A percentile compares a stretch with the other conserved stretches of the same genome.
Conservation (phyloP, 2,113 vertebrate genomes). For the Solenodon paradoxus region DNA sequence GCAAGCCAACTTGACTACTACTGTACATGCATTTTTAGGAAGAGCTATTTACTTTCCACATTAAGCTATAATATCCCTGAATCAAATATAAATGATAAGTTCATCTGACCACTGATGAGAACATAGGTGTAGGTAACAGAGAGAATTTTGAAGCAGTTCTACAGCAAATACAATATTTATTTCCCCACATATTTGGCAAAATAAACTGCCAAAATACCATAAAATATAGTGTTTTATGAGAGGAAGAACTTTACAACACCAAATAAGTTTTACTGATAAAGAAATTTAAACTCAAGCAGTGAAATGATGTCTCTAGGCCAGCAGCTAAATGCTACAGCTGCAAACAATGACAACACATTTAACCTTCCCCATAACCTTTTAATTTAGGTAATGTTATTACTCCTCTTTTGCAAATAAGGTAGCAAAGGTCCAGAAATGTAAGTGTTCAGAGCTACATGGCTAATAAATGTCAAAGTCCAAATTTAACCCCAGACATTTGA, state of each 20-base stretch:
- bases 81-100: conserved; percentile 19
- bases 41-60: not conserved
- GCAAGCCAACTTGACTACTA: not conserved
- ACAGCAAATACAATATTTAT: not conserved
- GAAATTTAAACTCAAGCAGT: not conserved
- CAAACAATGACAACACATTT: not conserved
- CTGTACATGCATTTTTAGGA: not conserved
- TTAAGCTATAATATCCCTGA: not conserved
- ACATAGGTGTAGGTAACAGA: not conserved
- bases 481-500: not conserved
- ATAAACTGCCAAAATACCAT: not conserved
- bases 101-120: not conserved
- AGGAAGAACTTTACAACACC: not conserved
- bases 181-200: not conserved
- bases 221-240: not conserved
- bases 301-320: not conserved
- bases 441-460: not conserved
- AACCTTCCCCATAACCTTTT: not conserved
- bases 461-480: not conserved
- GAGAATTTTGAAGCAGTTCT: not conserved
- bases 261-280: conserved; percentile 1
- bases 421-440: not conserved
- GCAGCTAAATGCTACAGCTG: not conserved
- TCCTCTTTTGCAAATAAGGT: not conserved
- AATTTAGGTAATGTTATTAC: not conserved